Evolutionary conservation across 2,113 vertebrate genomes (phyloP).

Genomic region (Sinocyclocheilus anophthalmus): DNA sequence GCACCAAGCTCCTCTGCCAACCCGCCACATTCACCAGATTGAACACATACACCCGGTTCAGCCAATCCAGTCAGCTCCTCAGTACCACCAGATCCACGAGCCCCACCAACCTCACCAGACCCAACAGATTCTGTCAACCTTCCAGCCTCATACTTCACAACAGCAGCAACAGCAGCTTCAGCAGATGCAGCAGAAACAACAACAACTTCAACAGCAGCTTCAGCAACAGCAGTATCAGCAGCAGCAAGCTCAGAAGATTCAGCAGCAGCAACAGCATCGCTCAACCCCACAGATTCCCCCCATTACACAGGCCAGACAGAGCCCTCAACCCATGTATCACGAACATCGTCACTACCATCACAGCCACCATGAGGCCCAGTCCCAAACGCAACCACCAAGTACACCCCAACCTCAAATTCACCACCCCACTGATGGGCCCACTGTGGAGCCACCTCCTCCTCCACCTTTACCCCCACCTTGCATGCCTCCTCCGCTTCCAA

Average conservation of each 20-base stretch:
- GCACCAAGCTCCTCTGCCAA: constrained; percentile 67
- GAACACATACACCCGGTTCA: constrained; percentile 72
- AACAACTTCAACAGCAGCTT: constrained; percentile 58
- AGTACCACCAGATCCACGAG: constrained; percentile 72
- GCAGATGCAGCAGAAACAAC: background rate
- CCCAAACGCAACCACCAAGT: constrained; percentile 64
- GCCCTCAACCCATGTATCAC: constrained; percentile 67
- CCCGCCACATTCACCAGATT: constrained; percentile 73
- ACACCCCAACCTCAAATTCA: constrained; percentile 63
- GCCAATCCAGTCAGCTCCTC: constrained; percentile 60
- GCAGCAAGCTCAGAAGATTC: background rate
- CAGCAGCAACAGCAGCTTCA: constrained; percentile 54
- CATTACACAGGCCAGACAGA: constrained; percentile 65
- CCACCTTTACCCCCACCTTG: constrained; percentile 78
- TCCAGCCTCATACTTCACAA: constrained; percentile 66
- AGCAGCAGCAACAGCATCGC: constrained; percentile 49
- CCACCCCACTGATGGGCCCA: constrained; percentile 54
- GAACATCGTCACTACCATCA: constrained; percentile 65
- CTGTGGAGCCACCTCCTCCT: constrained; percentile 71
- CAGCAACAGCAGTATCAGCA: constrained; percentile 28
- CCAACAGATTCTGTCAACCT: constrained; percentile 66
- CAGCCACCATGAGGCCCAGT: constrained; percentile 56
- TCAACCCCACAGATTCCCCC: constrained; percentile 65
- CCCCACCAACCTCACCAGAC: constrained; percentile 71
- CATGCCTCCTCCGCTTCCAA: constrained; percentile 75